Percentiles rank a stretch among this genome's conserved stretches.
Evolutionary conservation across 2,797 vertebrate species (phyloP).

Genomic region (Perodicticus potto): DNA sequence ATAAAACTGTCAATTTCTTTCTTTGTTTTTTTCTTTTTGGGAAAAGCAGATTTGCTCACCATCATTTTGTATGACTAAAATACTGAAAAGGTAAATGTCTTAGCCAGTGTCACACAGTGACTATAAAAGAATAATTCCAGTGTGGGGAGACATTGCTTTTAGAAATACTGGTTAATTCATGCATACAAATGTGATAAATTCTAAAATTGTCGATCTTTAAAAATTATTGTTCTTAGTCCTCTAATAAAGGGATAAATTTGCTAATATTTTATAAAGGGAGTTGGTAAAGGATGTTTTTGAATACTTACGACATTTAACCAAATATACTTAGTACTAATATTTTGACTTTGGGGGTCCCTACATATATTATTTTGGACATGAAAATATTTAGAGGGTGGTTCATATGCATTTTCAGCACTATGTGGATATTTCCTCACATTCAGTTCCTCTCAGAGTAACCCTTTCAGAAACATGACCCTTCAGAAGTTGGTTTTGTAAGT

Average conservation of each 20-base stretch:
- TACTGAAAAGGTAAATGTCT: not conserved
- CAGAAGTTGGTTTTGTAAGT: slow-evolving; percentile 28
- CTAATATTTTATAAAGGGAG: not conserved
- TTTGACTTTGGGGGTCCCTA: not conserved
- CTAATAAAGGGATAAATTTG: not conserved
- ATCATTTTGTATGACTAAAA: not conserved
- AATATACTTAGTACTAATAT: not conserved
- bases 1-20: not conserved
- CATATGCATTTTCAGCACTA: not conserved
- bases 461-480: not conserved
- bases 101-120: not conserved
- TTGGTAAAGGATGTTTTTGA: not conserved
- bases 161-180: not conserved
- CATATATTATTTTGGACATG: not conserved
- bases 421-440: not conserved
- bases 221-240: not conserved
- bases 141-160: not conserved
- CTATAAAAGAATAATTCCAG: not conserved
- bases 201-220: not conserved
- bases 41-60: not conserved
- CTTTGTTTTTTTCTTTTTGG: not conserved
- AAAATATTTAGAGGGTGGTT: not conserved
- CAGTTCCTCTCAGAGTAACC: not conserved
- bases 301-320: not conserved
- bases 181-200: not conserved